Conservation (phyloP, 2,113 vertebrate genomes). For the Turdus rufiventris region DNA sequence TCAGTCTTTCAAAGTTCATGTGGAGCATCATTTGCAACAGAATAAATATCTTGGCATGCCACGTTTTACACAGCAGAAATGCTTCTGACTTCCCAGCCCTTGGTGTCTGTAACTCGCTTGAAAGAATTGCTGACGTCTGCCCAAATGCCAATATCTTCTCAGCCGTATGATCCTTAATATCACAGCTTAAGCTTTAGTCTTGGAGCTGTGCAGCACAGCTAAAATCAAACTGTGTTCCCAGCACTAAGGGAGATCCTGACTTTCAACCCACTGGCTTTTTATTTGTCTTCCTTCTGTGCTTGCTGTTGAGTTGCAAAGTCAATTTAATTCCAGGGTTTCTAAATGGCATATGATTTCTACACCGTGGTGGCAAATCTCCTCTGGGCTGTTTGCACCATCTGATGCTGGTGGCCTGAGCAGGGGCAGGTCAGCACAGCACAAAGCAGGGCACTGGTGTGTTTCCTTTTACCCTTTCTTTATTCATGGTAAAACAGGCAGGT, state of each 20-base stretch:
- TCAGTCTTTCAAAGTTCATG: not conserved
- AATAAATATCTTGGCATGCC: not conserved
- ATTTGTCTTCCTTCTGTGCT: not conserved
- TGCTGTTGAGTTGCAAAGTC: not conserved
- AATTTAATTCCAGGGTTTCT: not conserved
- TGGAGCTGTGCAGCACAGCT: not conserved
- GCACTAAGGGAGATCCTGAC: not conserved
- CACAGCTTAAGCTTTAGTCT: conserved; percentile 7
- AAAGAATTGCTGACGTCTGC: conserved; percentile 33
- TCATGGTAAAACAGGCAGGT: not conserved
- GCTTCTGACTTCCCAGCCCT: conserved; percentile 16
- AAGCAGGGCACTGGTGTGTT: not conserved
- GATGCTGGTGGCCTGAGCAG: not conserved
- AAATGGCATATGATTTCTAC: not conserved
- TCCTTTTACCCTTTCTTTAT: not conserved
- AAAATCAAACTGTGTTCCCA: not conserved
- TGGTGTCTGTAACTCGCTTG: not conserved
- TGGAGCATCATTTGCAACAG: not conserved
- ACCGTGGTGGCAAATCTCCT: not conserved
- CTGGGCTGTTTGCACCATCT: not conserved
- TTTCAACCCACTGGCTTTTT: conserved; percentile 27
- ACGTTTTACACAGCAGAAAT: not conserved
- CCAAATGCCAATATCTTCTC: conserved; percentile 43
- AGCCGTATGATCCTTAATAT: not conserved
- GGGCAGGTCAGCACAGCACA: not conserved